Evolutionary conservation across 2,113 vertebrate species (phyloP), one percentile per base, ranked within the genome.

Genomic region (Nothobranchius furzeri): DNA sequence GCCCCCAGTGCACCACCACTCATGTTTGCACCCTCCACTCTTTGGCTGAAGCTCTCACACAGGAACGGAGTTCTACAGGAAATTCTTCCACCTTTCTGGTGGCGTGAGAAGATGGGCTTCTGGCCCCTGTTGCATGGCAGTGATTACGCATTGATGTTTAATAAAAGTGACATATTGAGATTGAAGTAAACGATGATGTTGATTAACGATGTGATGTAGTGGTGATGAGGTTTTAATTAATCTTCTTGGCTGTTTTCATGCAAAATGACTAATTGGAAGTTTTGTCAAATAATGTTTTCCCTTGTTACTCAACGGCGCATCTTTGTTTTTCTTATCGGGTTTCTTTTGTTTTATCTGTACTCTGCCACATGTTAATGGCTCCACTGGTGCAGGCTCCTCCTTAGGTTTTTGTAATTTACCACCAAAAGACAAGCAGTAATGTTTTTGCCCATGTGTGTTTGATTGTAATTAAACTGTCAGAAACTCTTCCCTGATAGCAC

Each of bases 101-200:
- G 15, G 2, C 47, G 43, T n/a, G 3, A 65, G 10, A 8, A 64
- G 35, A 30, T 62, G 10, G 43, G 47, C 46, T 54, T 56, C 6
- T 1, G 7, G 51, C 40, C 49, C 40, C 53, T 61, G 63, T 54
- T 24, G 20, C 30, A 63, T 10, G 43, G 69, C 53, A 67, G 73
- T 79, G 80, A 81, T 73, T 60, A 55, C 72, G 51, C 46, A 52
- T 74, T 73, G 40, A 47, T 37, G 35, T 15, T 7, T 57, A 74
- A 75, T 54, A 68, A 48, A 73, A 74, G 70, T 77, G 86, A 80
- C 73, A 84, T 73, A 79, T 59, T 76, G 63, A 49, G 72, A 75
- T 82, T 64, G 59, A 76, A 78, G 61, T 63, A 78, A 76, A 50
- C 82, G 85, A 84, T 81, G 78, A 30, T 47, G n/a, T 69, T 45